Conservation (phyloP, 2,113 vertebrate species). For the Clarias batrachus region DNA sequence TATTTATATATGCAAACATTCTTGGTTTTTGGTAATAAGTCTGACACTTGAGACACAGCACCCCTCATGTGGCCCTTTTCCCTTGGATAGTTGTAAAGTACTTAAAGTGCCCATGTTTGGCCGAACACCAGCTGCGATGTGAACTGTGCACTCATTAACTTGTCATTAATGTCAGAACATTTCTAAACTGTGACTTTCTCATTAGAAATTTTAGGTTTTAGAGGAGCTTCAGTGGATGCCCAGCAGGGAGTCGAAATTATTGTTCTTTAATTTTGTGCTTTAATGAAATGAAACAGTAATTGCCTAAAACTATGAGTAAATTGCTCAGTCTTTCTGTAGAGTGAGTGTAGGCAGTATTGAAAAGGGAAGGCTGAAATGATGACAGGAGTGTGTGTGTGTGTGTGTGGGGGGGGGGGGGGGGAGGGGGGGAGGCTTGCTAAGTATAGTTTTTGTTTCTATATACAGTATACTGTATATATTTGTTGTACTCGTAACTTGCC, state of each 20-base stretch:
- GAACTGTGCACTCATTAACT: not conserved
- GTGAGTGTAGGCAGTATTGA: not conserved
- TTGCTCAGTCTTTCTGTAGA: not conserved
- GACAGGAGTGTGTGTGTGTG: not conserved
- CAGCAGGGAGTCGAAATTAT: not conserved
- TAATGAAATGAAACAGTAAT: not conserved
- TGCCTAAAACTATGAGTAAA: not conserved
- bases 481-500: not conserved
- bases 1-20: too few relatives aligned
- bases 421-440: not conserved
- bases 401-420: too few relatives aligned
- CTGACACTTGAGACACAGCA: too few relatives aligned
- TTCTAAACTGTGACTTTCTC: not conserved
- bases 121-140: not conserved
- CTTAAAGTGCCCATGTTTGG: not conserved
- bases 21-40: too few relatives aligned
- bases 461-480: not conserved
- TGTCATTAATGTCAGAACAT: not conserved
- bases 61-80: not conserved
- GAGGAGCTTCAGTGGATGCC: not conserved
- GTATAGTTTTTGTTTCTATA: not conserved
- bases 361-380: not conserved
- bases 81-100: not conserved
- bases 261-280: not conserved
- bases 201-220: not conserved